Conservation (phyloP, 2,113 vertebrate genomes). For the Mesembrinibis cayennensis region DNA sequence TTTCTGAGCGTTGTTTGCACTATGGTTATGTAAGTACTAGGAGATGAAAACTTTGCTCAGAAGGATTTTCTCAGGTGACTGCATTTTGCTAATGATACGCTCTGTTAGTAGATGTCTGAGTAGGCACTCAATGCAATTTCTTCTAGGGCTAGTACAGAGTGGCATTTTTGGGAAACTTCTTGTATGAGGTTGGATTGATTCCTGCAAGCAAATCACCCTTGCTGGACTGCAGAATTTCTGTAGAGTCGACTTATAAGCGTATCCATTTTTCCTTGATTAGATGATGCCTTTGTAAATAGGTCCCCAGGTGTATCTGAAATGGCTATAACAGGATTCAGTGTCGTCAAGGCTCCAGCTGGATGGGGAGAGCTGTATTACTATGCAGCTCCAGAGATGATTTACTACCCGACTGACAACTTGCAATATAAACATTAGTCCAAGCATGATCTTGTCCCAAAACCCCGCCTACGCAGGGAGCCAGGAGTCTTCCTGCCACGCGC, state of each 20-base stretch:
- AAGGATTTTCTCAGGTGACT: background rate
- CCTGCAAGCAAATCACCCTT: background rate
- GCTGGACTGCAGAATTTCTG: background rate
- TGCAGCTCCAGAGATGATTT: slow-evolving; percentile 50
- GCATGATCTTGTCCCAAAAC: slow-evolving; percentile 71
- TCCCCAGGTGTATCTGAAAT: background rate
- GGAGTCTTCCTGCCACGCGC: slow-evolving; percentile 78
- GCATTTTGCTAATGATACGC: background rate
- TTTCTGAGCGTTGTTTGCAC: background rate
- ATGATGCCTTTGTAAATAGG: background rate
- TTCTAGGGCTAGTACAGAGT: background rate
- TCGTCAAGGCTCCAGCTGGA: background rate
- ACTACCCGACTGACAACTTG: slow-evolving; percentile 67
- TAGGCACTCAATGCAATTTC: background rate
- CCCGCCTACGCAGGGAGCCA: slow-evolving; percentile 64
- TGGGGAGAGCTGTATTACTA: background rate
- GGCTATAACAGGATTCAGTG: background rate
- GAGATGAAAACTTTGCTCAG: background rate
- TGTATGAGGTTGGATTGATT: background rate
- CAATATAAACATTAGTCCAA: slow-evolving; percentile 71
- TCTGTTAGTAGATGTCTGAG: background rate
- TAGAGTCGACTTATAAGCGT: background rate
- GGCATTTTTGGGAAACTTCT: background rate
- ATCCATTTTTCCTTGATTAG: background rate
- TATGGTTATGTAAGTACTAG: background rate